A percentile compares a stretch with the other conserved stretches of the same genome.
Evolutionary conservation across 1,140 invertebrate species (phyloP).

Genomic region (Drosophila bifasciata): DNA sequence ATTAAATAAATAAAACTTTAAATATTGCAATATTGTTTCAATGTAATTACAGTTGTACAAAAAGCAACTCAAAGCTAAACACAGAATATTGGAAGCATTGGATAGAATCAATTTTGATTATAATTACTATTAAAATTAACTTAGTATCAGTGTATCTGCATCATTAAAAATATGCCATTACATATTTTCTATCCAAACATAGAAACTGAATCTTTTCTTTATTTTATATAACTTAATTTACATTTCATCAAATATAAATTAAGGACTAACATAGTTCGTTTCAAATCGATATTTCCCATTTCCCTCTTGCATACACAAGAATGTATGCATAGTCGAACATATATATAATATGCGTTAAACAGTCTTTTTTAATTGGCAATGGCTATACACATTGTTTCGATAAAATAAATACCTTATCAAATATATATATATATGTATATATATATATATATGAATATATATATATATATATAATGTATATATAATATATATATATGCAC

Average conservation of each 20-base stretch:
- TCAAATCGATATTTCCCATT: conserved; percentile 16
- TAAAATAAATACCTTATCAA: conserved; percentile 33
- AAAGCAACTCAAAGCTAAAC: conserved; percentile 46
- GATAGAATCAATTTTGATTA: conserved; percentile 36
- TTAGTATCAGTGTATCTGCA: neutral
- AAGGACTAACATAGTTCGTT: conserved; percentile 24
- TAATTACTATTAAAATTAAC: conserved; percentile 19
- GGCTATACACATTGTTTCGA: conserved; percentile 57
- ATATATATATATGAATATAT: conserved; percentile 15
- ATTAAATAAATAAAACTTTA: conserved; percentile 17
- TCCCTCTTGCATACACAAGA: conserved; percentile 7
- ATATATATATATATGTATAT: conserved; percentile 8
- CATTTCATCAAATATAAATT: conserved; percentile 9
- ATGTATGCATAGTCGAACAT: conserved; percentile 22
- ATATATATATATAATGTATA: conserved; percentile 16
- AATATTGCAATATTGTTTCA: conserved; percentile 60
- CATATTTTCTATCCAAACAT: too few relatives aligned
- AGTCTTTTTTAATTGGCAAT: conserved; percentile 76
- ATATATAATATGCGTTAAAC: conserved; percentile 56
- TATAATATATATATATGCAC: conserved; percentile 13
- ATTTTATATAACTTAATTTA: neutral
- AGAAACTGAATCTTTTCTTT: too few relatives aligned
- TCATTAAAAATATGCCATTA: neutral
- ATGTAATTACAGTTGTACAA: conserved; percentile 25
- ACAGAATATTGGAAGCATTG: conserved; percentile 64